phyloP scores from a whole-genome alignment of 2,797 vertebrate genomes.

The Mus caroli region DNA sequence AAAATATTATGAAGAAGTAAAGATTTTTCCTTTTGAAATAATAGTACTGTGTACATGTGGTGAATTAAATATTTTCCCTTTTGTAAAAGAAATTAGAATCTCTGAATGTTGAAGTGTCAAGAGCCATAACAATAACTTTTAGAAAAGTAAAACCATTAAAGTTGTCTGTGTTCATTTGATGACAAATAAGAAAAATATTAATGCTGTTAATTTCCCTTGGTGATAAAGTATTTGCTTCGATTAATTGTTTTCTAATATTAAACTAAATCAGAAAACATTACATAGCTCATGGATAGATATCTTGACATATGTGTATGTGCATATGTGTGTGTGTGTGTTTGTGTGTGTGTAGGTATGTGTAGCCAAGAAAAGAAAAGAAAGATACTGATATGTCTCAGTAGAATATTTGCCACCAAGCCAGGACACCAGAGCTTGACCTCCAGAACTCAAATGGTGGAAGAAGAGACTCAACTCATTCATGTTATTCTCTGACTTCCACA shows the following conservation, averaged over 20 bases:
- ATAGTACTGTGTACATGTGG: background rate
- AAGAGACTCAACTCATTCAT: background rate
- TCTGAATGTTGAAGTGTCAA: conserved; percentile 7
- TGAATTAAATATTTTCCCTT: background rate
- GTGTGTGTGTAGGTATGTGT: background rate
- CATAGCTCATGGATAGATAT: too few relatives aligned
- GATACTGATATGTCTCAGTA: background rate
- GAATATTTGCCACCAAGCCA: background rate
- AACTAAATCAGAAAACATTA: background rate
- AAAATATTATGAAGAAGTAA: conserved; percentile 11
- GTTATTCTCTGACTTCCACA: background rate
- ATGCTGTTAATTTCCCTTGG: conserved; percentile 12
- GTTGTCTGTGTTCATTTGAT: conserved; percentile 6
- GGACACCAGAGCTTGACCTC: too few relatives aligned
- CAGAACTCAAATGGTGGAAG: background rate
- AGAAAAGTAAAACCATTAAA: conserved; percentile 5
- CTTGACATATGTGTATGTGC: background rate
- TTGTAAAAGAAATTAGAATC: background rate
- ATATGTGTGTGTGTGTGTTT: background rate
- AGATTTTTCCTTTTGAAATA: conserved; percentile 21
- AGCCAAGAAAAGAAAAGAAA: background rate
- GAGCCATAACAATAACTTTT: conserved; percentile 24
- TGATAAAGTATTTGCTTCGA: background rate
- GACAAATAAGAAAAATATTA: background rate
- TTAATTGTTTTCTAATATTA: background rate